Conservation (phyloP, 1,140 invertebrate species). For the Ostrea edulis region DNA sequence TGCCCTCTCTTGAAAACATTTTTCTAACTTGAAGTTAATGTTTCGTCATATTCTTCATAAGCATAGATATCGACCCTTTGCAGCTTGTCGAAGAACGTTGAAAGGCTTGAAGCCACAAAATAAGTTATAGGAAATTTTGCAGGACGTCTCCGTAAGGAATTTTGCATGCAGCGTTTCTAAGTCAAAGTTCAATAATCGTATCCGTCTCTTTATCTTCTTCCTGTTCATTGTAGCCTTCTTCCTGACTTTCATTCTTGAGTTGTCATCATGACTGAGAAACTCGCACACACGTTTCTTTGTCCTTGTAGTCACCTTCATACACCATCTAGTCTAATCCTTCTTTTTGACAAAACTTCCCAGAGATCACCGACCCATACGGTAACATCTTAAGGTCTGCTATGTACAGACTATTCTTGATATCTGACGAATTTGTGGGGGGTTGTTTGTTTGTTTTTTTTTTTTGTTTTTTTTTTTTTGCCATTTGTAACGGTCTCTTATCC, state of each 20-base stretch:
- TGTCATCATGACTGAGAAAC: constrained; percentile 45
- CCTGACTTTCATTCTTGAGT: constrained; percentile 2
- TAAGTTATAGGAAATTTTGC: constrained; percentile 48
- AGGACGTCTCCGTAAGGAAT: constrained; percentile 41
- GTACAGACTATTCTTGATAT: not conserved
- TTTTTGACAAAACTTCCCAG: not conserved
- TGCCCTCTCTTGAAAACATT: no score
- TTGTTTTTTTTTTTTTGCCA: not conserved
- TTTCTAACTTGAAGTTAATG: no score
- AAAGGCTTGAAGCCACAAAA: constrained; percentile 52
- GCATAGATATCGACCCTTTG: constrained; percentile 48
- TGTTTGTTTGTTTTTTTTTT: no score
- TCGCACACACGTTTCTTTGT: not conserved
- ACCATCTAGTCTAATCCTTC: not conserved
- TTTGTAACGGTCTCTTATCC: not conserved
- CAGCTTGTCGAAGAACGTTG: constrained; percentile 9
- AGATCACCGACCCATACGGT: not conserved
- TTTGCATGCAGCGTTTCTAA: constrained; percentile 44
- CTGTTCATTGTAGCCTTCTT: constrained; percentile 47
- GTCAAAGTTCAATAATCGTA: constrained; percentile 42
- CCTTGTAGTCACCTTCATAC: not conserved
- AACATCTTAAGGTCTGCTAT: not conserved
- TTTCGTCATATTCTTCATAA: constrained; percentile 46
- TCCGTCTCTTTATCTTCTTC: constrained; percentile 38
- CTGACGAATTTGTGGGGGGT: not conserved